A percentile compares a stretch with the other conserved stretches of the same genome.
These are phyloP conservation scores for Calypte anna DNA, from an alignment of 2,113 vertebrate genomes.

Conservation along the genomic window DNA sequence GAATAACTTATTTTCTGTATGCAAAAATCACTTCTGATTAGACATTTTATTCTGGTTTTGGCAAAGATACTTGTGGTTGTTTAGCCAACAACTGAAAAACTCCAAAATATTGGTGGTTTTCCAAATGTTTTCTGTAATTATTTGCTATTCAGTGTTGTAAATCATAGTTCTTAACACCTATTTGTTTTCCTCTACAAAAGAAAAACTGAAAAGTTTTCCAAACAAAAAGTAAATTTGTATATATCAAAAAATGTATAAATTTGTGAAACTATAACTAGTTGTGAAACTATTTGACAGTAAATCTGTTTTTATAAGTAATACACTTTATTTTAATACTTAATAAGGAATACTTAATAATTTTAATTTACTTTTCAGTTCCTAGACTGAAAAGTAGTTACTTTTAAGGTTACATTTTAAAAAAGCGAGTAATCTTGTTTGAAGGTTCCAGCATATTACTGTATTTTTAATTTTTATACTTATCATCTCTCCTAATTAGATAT, in stretches of 20 bases:
- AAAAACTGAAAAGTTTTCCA: background rate
- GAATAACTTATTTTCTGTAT: slow-evolving; percentile 12
- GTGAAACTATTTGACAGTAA: background rate
- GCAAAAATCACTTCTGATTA: background rate
- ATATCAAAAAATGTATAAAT: background rate
- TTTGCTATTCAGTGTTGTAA: background rate
- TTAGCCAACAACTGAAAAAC: slow-evolving; percentile 27
- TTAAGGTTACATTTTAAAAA: rapidly evolving
- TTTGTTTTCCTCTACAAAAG: background rate
- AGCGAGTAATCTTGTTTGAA: background rate
- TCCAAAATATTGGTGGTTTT: background rate
- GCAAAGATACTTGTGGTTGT: slow-evolving; percentile 17
- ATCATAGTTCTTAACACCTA: background rate
- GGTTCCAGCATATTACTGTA: background rate
- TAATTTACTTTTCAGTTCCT: background rate
- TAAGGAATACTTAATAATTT: too few relatives aligned
- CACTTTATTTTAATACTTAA: background rate
- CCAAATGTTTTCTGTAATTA: slow-evolving; percentile 1
- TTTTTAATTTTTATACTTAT: background rate
- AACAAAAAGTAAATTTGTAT: background rate
- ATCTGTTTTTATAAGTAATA: too few relatives aligned
- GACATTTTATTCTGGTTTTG: slow-evolving; percentile 9
- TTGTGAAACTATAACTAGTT: background rate
- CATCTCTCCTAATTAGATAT: background rate
- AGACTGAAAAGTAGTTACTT: background rate